Percentiles rank a stretch among this genome's conserved stretches.
Evolutionary conservation across 2,888 invertebrate genomes (phyloP).

Genomic region (Chrysomela aeneicollis): DNA sequence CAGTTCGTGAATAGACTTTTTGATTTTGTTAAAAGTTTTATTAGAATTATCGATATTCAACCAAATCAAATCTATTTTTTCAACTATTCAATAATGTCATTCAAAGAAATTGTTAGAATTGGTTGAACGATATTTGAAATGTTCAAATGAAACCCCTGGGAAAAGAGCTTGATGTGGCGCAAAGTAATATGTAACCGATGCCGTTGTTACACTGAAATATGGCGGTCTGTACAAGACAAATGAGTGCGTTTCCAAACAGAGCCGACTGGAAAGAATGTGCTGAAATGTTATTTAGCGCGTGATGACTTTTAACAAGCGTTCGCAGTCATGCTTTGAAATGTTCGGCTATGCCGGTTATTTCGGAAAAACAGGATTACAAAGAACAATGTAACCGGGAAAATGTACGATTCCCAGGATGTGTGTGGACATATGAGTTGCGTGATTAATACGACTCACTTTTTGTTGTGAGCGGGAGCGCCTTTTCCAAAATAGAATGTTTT

Average conservation of each 20-base stretch:
- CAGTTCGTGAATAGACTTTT: too few species aligned
- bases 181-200: slow-evolving; percentile 34
- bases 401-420: background rate
- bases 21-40: too few species aligned
- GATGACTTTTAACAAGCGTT: slow-evolving; percentile 48
- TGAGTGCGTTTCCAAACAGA: slow-evolving; percentile 47
- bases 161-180: background rate
- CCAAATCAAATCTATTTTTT: too few species aligned
- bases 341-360: slow-evolving; percentile 39
- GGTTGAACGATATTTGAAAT: too few species aligned
- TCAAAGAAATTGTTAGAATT: too few species aligned
- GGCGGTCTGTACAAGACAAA: slow-evolving; percentile 51
- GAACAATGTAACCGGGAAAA: slow-evolving; percentile 19
- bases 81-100: too few species aligned
- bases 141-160: too few species aligned
- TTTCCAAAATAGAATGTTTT: background rate
- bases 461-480: background rate
- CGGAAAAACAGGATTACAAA: slow-evolving; percentile 14
- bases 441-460: slow-evolving; percentile 8
- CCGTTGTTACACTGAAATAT: slow-evolving; percentile 49
- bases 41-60: too few species aligned
- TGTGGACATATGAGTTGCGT: slow-evolving; percentile 1
- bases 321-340: slow-evolving; percentile 40
- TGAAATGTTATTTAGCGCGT: slow-evolving; percentile 53
- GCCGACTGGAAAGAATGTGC: slow-evolving; percentile 46